Conservation (phyloP, 2,797 vertebrate genomes). For the Clangula hyemalis region DNA sequence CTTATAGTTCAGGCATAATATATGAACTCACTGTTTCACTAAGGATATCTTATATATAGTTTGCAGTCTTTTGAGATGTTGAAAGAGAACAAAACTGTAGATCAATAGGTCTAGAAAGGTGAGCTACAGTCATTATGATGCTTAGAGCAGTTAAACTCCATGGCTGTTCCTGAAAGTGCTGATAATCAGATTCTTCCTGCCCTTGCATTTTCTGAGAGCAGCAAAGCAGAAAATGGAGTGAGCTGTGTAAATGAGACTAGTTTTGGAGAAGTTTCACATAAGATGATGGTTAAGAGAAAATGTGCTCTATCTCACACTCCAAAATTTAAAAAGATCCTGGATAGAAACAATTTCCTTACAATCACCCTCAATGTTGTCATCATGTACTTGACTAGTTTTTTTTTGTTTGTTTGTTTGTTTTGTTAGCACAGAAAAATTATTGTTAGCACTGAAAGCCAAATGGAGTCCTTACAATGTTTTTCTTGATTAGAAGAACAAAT, state of each 20-base stretch:
- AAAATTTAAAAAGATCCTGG: neutral
- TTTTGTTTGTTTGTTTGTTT: neutral
- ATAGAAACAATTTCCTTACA: neutral
- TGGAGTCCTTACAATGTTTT: neutral
- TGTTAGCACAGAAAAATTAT: neutral
- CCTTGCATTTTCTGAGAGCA: neutral
- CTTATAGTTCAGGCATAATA: neutral
- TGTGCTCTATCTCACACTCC: neutral
- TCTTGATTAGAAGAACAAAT: neutral
- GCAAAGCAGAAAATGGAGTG: neutral
- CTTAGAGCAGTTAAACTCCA: neutral
- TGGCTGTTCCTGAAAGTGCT: neutral
- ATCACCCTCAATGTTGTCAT: neutral
- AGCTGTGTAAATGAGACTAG: neutral
- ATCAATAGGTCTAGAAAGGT: constrained; percentile 27
- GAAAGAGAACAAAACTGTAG: constrained; percentile 34
- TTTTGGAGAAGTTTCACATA: neutral
- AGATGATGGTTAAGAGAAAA: neutral
- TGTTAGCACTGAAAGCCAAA: neutral
- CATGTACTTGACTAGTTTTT: neutral
- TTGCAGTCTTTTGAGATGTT: neutral
- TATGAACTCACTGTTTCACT: neutral
- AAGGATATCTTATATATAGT: neutral
- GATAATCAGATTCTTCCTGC: neutral
- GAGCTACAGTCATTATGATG: neutral